Percentiles rank a stretch among this genome's conserved stretches.
phyloP scores from a whole-genome alignment of 2,888 invertebrate species.

The Trachelus troglodyta region DNA sequence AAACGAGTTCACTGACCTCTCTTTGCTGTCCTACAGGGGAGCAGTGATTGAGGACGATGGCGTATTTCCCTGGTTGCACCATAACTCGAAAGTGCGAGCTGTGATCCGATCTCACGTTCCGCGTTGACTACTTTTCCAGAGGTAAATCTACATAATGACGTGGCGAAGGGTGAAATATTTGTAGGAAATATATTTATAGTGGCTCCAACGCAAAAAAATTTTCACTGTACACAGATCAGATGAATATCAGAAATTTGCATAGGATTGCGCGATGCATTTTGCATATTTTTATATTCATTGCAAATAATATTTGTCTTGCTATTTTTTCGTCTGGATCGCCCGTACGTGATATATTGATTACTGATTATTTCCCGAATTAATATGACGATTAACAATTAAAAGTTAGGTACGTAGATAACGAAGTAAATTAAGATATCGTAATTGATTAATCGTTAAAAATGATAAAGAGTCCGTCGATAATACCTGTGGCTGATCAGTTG shows the following conservation, averaged over 20 bases:
- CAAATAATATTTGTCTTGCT: neutral
- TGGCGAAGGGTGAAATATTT: neutral
- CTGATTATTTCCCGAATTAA: neutral
- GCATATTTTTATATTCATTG: neutral
- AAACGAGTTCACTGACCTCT: neutral
- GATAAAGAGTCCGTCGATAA: neutral
- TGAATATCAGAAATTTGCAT: no score
- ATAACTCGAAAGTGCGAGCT: neutral
- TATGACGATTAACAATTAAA: neutral
- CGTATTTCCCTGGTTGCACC: neutral
- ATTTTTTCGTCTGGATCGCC: neutral
- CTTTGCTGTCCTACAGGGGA: neutral
- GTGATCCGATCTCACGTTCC: neutral
- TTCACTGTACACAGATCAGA: neutral
- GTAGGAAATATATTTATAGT: neutral
- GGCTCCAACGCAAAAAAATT: no score
- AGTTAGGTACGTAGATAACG: neutral
- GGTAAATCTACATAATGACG: neutral
- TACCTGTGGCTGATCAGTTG: no score
- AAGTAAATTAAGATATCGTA: neutral
- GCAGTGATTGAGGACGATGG: neutral
- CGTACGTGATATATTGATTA: neutral
- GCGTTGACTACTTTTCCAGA: neutral
- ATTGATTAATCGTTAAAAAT: neutral
- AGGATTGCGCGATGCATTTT: neutral